These are phyloP conservation scores for Tipula helvola DNA, from an alignment of 2,888 invertebrate genomes.

Conservation along the genomic window DNA sequence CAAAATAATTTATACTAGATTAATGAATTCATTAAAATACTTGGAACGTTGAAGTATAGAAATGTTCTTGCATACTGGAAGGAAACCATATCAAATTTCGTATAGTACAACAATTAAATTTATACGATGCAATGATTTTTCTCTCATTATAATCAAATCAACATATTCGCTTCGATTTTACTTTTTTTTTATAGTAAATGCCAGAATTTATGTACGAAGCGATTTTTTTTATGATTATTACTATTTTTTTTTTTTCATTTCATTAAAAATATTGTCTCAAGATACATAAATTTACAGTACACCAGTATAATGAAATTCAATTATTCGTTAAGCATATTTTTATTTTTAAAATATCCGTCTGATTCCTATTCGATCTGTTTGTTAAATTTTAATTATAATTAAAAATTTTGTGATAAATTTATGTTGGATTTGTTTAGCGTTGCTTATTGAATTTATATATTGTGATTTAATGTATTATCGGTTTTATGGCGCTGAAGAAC, in stretches of 20 bases:
- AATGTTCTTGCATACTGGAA: background rate
- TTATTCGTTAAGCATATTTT: background rate
- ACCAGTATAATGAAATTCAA: background rate
- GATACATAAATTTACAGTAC: background rate
- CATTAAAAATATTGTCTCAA: background rate
- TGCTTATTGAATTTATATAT: background rate
- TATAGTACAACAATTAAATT: background rate
- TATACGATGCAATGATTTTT: background rate
- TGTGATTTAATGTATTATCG: background rate
- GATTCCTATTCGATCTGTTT: background rate
- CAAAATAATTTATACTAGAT: background rate
- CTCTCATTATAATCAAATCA: background rate
- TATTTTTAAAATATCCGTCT: background rate
- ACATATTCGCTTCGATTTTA: background rate
- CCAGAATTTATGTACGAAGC: background rate
- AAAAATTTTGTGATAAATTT: background rate
- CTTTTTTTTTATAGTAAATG: background rate
- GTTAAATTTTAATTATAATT: background rate
- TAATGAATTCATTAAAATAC: background rate
- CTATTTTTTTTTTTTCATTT: background rate
- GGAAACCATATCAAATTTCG: background rate
- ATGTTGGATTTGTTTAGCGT: background rate
- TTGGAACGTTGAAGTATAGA: background rate
- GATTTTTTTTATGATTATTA: background rate
- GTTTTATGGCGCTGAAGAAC: background rate